Base-by-base conservation (phyloP, 2,888 invertebrate species). In the Diaphora mendica region DNA sequence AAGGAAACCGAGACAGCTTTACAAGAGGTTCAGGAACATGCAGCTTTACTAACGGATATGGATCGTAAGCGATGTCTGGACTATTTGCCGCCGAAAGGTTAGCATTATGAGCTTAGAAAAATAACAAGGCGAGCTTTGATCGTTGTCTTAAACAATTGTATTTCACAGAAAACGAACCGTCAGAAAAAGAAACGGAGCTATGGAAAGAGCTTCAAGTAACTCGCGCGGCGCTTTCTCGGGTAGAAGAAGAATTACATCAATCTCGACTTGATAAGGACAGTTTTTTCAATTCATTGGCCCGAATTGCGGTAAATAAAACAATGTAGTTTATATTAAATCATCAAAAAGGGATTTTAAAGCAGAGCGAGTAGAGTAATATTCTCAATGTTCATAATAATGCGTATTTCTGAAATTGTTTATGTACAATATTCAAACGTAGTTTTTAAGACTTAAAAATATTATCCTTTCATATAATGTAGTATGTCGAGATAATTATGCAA, bases 121-220 rank as follows among this genome's bases (percentile, higher is more conserved):
- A n/a, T 55, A 55, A 55, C 0, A 55, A 55, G 51, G 0, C 23
- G 51, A 11, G 11, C n/a, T n/a, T 23, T 55, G 51, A 55, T n/a
- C 3, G 17, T 17, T 17, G 17, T 30, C 17, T 62, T 30, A 62
- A 17, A 62, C 8, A 62, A 30, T 30, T 30, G 30, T 7, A 7
- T 73, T 69, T 85, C 80, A 48, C 77, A 95, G 95, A 95, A 86
- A 88, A 70, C 55, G 93, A 94, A 75, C 95, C 95, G 11, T 85
- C 93, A 1, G 93, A 95, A 62, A 92, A 93, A 79, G 96, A 96
- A 86, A 92, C 95, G 0, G 94, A 94, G 68, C 87, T 96, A 76
- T 96, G 94, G 93, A 94, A 93, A 82, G 96, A 96, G 74, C 88
- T 96, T 23, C 93, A 96, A 86, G 88, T 85, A 26, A 90, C 93